Evolutionary conservation across 1,140 invertebrate species (phyloP).

Genomic region (Pissodes strobi): DNA sequence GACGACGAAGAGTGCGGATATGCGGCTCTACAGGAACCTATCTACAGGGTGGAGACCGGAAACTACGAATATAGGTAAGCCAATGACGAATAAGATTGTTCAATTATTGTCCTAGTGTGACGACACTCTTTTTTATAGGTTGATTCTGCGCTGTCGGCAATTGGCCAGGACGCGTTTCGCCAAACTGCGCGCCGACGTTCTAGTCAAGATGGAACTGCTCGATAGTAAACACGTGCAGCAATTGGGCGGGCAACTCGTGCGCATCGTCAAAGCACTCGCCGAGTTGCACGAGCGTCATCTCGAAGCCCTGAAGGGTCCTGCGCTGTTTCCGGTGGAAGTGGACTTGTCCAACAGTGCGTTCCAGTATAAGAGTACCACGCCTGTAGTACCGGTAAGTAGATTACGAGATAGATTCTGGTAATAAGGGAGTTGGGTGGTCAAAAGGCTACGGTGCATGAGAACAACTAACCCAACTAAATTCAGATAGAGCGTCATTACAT

Average conservation of each 20-base stretch:
- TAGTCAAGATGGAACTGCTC: conserved; percentile 94
- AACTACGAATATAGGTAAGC: conserved; percentile 95
- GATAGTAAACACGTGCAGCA: conserved; percentile 98
- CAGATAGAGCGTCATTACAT: too few species aligned
- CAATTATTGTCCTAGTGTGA: too few species aligned
- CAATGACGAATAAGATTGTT: background rate
- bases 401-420: too few species aligned
- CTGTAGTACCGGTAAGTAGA: conserved; percentile 45
- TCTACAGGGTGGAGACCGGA: conserved; percentile 97
- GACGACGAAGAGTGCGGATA: conserved; percentile 98
- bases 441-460: too few species aligned
- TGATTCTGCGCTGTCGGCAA: conserved; percentile 93
- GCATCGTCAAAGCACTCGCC: conserved; percentile 78
- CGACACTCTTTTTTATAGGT: conserved; percentile 58
- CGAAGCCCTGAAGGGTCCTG: conserved; percentile 72
- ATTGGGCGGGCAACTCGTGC: conserved; percentile 81
- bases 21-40: conserved; percentile 90
- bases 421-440: too few species aligned
- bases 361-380: conserved; percentile 76
- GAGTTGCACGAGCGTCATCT: conserved; percentile 71
- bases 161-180: conserved; percentile 90
- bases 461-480: too few species aligned
- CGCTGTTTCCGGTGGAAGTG: conserved; percentile 95
- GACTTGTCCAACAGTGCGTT: conserved; percentile 91
- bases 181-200: conserved; percentile 88